Conservation (phyloP, 2,888 invertebrate species). For the Drosophila imparisetae region DNA sequence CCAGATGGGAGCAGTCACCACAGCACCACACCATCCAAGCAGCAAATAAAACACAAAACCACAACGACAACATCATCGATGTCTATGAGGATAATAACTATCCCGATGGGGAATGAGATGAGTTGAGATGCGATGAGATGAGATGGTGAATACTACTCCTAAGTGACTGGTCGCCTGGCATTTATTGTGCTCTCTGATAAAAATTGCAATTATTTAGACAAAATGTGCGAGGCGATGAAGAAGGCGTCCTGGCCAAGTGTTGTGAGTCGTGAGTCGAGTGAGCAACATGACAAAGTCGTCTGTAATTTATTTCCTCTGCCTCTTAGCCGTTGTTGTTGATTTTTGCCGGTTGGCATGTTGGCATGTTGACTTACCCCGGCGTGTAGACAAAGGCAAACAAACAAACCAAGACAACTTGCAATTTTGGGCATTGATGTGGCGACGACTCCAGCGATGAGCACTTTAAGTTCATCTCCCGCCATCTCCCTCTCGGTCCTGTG, state of each 20-base stretch:
- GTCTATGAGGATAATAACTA: constrained; percentile 69
- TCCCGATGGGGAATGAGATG: constrained; percentile 11
- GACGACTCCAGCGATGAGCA: constrained; percentile 24
- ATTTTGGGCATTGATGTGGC: constrained; percentile 72
- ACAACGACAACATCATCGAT: constrained; percentile 71
- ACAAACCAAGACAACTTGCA: constrained; percentile 55
- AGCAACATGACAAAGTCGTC: constrained; percentile 72
- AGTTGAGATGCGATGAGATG: constrained; percentile 4
- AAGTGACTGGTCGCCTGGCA: constrained; percentile 58
- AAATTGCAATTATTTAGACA: constrained; percentile 79
- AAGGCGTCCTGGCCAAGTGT: constrained; percentile 41
- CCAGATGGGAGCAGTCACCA: constrained; percentile 33
- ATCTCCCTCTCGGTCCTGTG: constrained; percentile 31
- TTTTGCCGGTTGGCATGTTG: constrained; percentile 16
- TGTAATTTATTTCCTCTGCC: constrained; percentile 71
- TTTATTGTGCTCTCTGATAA: constrained; percentile 72
- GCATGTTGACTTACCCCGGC: constrained; percentile 60
- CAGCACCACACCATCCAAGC: constrained; percentile 16
- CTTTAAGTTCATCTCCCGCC: constrained; percentile 10
- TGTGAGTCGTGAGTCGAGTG: constrained; percentile 37
- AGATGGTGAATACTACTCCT: constrained; percentile 34
- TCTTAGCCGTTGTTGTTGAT: constrained; percentile 16
- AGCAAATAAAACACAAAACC: constrained; percentile 41
- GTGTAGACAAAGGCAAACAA: constrained; percentile 56
- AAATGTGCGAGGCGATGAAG: constrained; percentile 55